Base-by-base conservation (phyloP, 53 echinoderm and acorn worm species). In the Echinarachnius parma region DNA sequence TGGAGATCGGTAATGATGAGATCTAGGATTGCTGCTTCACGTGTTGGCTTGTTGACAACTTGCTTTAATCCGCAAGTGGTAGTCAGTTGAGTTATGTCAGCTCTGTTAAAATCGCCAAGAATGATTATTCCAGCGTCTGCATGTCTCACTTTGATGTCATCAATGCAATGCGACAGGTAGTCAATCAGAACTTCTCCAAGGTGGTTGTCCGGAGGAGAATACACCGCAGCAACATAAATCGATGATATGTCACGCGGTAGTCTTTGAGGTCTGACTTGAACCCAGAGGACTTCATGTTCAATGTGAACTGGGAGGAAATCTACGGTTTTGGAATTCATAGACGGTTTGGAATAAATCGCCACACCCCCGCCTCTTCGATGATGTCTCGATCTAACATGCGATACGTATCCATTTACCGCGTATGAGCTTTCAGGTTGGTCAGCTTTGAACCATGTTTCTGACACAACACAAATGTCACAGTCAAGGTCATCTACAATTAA, bases 51-150 rank as follows among this genome's bases (percentile, higher is more conserved):
- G 1, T 1, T 30, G 4, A 59, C 31, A 30, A 59, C 60, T 59
- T 59, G 60, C 4, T 13, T 9, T 3, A 59, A 16, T 29, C 30
- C 30, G 15, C 60, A 28, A 4, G 60, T 59, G 14, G 11, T 30
- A 13, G 31, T 59, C 11, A 59, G 32, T 16, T 59, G 10, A 30
- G 60, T 30, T 11, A 31, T 31, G 30, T 59, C 60, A 16, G 60
- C 60, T 30, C 60, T 28, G n/a, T 59, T 59, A 30, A 59, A 59
- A 16, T 59, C 60, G 2, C 60, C 60, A 30, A 59, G 60, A 11
- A 59, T 30, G 4, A 30, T 30, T 4, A 59, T 31, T 2, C 60
- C 60, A 30, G 60, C 60, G 10, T 59, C n/a, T 11, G 31, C 32
- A 31, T 59, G 60, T n/a, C 31, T 59, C 7, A 16, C 14, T 28